phyloP scores from a whole-genome alignment of 1,140 invertebrate species.

The Galleria mellonella region DNA sequence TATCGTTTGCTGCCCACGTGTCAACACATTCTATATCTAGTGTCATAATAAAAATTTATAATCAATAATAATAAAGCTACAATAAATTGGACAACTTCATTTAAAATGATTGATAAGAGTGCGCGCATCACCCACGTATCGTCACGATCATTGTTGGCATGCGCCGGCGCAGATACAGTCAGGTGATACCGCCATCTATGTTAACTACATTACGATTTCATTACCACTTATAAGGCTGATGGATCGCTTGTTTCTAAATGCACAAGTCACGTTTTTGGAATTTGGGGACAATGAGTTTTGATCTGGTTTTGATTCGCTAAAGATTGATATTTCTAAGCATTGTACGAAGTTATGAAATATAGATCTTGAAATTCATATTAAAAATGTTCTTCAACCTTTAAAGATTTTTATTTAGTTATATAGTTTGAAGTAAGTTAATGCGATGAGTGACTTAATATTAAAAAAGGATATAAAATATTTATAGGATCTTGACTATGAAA shows the following conservation, averaged over 20 bases:
- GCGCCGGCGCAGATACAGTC: slow-evolving; percentile 17
- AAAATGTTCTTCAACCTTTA: too few relatives aligned
- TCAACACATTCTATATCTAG: slow-evolving; percentile 3
- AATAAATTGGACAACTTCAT: slow-evolving; percentile 44
- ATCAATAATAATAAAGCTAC: slow-evolving; percentile 10
- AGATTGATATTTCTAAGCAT: too few relatives aligned
- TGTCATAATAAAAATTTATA: slow-evolving; percentile 27
- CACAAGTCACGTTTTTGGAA: slow-evolving; percentile 2
- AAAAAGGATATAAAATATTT: too few relatives aligned
- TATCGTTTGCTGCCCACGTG: slow-evolving; percentile 10
- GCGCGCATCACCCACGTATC: slow-evolving; percentile 37
- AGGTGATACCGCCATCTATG: slow-evolving; percentile 12
- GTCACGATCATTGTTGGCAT: slow-evolving; percentile 30
- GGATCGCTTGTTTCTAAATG: slow-evolving; percentile 9
- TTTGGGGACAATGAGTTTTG: background rate
- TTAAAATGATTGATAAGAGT: slow-evolving; percentile 38
- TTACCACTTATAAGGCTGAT: slow-evolving; percentile 23
- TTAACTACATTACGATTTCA: slow-evolving; percentile 34
- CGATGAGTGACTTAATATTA: too few relatives aligned
- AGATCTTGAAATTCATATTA: too few relatives aligned
- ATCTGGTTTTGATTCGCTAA: too few relatives aligned
- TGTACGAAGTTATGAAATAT: too few relatives aligned
- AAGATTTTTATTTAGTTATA: too few relatives aligned
- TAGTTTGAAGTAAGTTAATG: too few relatives aligned
- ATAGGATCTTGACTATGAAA: too few relatives aligned